Conservation (phyloP, 2,888 invertebrate species). For the Himalopsyche anomala region DNA sequence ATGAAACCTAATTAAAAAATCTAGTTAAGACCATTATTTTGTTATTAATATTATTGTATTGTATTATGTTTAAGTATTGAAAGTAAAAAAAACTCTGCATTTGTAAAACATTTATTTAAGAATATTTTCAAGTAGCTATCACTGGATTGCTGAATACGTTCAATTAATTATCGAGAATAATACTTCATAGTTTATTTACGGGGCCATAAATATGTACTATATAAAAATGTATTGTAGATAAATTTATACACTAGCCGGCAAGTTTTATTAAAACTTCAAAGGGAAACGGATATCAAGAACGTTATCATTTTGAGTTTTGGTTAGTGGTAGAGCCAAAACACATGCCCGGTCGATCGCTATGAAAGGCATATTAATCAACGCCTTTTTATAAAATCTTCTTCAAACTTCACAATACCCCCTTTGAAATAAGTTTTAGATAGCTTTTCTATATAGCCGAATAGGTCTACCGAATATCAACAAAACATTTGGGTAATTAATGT, state of each 20-base stretch:
- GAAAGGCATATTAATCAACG: conserved; percentile 57
- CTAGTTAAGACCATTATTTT: too few species aligned
- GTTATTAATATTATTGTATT: too few species aligned
- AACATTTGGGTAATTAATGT: not conserved
- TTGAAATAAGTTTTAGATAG: conserved; percentile 46
- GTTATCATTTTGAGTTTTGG: conserved; percentile 46
- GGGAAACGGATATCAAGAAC: conserved; percentile 46
- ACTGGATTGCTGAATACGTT: too few species aligned
- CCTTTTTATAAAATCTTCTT: conserved; percentile 54
- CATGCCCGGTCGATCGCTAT: conserved; percentile 52
- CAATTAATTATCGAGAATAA: not conserved
- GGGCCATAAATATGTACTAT: not conserved
- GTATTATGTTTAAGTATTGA: too few species aligned
- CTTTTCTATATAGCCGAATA: not conserved
- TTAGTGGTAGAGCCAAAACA: conserved; percentile 8
- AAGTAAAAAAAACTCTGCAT: too few species aligned
- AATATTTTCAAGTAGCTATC: too few species aligned
- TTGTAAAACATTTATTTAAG: too few species aligned
- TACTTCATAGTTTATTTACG: conserved; percentile 42
- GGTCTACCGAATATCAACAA: conserved; percentile 12
- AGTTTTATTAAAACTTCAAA: conserved; percentile 47
- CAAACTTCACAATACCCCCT: conserved; percentile 49
- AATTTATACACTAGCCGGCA: not conserved
- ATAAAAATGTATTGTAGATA: too few species aligned
- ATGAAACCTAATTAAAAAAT: too few species aligned